phyloP scores from a whole-genome alignment of 2,888 invertebrate species.

The Tiliacea citrago region DNA sequence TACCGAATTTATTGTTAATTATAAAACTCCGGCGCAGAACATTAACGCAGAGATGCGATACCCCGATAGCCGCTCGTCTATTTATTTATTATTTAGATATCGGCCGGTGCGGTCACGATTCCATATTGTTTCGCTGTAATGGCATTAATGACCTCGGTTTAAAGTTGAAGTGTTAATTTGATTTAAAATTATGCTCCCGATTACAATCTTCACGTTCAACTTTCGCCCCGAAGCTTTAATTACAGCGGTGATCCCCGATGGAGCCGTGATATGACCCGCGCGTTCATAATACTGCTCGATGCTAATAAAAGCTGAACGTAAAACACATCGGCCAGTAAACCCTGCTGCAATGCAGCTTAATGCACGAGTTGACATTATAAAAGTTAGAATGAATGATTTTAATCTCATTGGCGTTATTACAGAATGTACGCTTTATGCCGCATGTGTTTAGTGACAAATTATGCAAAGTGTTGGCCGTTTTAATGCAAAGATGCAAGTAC shows the following conservation, averaged over 20 bases:
- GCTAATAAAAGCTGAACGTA: slow-evolving; percentile 76
- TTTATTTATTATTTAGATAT: slow-evolving; percentile 91
- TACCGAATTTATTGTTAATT: slow-evolving; percentile 90
- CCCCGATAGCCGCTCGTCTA: slow-evolving; percentile 86
- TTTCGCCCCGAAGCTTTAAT: slow-evolving; percentile 88
- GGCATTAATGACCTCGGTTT: slow-evolving; percentile 90
- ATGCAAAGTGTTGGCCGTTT: slow-evolving; percentile 72
- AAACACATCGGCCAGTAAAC: slow-evolving; percentile 72
- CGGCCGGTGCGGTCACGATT: slow-evolving; percentile 88
- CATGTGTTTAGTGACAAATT: slow-evolving; percentile 77
- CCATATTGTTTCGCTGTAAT: slow-evolving; percentile 89
- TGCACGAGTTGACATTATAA: slow-evolving; percentile 78
- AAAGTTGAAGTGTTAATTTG: slow-evolving; percentile 91
- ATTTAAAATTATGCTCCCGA: slow-evolving; percentile 90
- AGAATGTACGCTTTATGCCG: slow-evolving; percentile 69
- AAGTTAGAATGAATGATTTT: slow-evolving; percentile 78
- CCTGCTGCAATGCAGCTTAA: slow-evolving; percentile 79
- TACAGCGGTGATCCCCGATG: slow-evolving; percentile 83
- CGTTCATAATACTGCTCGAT: slow-evolving; percentile 70
- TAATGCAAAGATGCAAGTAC: slow-evolving; percentile 60
- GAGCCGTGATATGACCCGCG: slow-evolving; percentile 78
- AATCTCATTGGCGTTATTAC: slow-evolving; percentile 75
- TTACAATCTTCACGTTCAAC: slow-evolving; percentile 88
- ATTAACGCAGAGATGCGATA: slow-evolving; percentile 89
- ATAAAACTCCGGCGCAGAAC: slow-evolving; percentile 88